Conservation (phyloP, 2,888 invertebrate genomes). For the Pristionchus entomophagus region DNA sequence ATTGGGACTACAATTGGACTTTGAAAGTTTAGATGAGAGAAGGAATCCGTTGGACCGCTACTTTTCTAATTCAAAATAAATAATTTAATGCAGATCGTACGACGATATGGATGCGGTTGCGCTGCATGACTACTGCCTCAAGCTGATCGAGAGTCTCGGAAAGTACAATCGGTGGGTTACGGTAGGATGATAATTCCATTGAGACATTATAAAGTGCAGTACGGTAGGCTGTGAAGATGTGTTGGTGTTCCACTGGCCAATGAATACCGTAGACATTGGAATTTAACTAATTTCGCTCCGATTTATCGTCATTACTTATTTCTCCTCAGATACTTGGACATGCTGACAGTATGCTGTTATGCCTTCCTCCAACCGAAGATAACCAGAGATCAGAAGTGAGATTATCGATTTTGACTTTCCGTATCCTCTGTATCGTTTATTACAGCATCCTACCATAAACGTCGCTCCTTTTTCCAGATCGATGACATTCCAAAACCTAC, state of each 20-base stretch:
- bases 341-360: slow-evolving; percentile 70
- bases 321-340: slow-evolving; percentile 61
- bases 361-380: slow-evolving; percentile 70
- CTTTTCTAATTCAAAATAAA: too few species aligned
- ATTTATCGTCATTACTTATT: too few species aligned
- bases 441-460: not conserved
- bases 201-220: too few species aligned
- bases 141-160: slow-evolving; percentile 66
- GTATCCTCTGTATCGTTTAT: too few species aligned
- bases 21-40: too few species aligned
- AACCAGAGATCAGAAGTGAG: slow-evolving; percentile 58
- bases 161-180: slow-evolving; percentile 24
- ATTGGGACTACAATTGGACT: too few species aligned
- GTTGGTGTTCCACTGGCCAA: too few species aligned
- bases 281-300: too few species aligned
- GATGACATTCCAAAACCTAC: slow-evolving; percentile 67
- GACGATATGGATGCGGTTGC: slow-evolving; percentile 43
- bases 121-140: slow-evolving; percentile 73
- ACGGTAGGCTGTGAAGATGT: too few species aligned
- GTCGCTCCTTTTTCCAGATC: slow-evolving; percentile 52
- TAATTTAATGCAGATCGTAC: slow-evolving; percentile 8
- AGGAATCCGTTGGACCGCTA: too few species aligned
- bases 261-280: too few species aligned
- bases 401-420: not conserved
- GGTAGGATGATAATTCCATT: not conserved